Evolutionary conservation across 2,888 invertebrate species (phyloP).

Genomic region (Acrocyrtus sp.): DNA sequence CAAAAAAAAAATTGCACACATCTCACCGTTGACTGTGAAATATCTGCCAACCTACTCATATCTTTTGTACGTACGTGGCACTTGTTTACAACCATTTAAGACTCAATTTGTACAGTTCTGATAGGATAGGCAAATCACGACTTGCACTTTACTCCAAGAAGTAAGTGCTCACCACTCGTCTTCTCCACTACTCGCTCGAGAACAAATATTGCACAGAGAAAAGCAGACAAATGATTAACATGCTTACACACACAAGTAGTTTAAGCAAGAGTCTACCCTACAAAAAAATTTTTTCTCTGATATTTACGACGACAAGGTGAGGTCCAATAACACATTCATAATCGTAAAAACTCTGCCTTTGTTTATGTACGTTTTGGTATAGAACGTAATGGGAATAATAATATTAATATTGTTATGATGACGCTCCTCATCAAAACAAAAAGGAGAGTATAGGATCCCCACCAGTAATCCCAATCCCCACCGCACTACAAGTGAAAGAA

Average conservation of each 20-base stretch:
- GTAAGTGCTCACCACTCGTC: neutral
- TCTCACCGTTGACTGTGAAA: neutral
- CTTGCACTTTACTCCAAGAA: conserved; percentile 32
- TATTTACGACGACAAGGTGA: conserved; percentile 50
- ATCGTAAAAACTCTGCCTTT: conserved; percentile 32
- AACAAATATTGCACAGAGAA: conserved; percentile 31
- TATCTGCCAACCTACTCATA: neutral
- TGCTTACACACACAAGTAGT: neutral
- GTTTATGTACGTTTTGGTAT: conserved; percentile 16
- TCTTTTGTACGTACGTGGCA: neutral
- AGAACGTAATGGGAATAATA: neutral
- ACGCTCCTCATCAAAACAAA: conserved; percentile 36
- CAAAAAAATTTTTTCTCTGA: neutral
- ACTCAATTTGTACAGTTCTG: neutral
- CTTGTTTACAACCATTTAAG: neutral
- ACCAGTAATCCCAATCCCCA: no score
- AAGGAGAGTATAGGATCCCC: no score
- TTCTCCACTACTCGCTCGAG: neutral
- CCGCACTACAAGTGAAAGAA: no score
- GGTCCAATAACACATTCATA: conserved; percentile 44
- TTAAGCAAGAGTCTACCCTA: conserved; percentile 2
- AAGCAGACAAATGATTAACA: conserved; percentile 26
- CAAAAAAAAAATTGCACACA: no score
- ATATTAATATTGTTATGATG: neutral
- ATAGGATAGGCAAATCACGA: conserved; percentile 49